Base-by-base conservation (phyloP, 2,113 vertebrate genomes). In the Seriola aureovittata region DNA sequence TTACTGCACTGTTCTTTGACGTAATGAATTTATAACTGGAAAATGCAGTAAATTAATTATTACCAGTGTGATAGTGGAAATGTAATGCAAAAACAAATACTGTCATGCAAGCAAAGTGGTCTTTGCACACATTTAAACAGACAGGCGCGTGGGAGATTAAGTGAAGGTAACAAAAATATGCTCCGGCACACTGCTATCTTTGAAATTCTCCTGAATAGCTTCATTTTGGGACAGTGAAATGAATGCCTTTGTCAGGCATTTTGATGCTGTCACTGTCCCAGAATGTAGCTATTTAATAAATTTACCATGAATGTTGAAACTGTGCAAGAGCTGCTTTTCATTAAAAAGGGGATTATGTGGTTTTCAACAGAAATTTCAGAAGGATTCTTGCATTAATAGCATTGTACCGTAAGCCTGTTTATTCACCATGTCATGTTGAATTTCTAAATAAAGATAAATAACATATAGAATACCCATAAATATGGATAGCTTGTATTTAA, bases 341-440 rank as follows among this genome's bases (percentile, higher is more conserved):
- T 55, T 68, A 6, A 50, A 32, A 59, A 50, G 42, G n/a, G 50
- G 32, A 84, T 86, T 71, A 71, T 71, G 14, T 67, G 69, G 36
- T 77, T 21, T 75, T 19, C 57, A 57, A 67, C 54, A 19, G 17
- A 10, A 34, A 23, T 25, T 63, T 29, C 5, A 46, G 2, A 46
- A 17, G 13, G 25, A 32, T 75, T 72, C 17, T 44, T 79, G 12
- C 38, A 64, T 71, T 72, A 71, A 79, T 54, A 44, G 32, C 52
- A 54, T 54, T 82, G 7, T 21, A 44, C 25, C 63, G 1, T 44
- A 52, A 29, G 21, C 36, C 9, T 34, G 29, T 4, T 67, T 40
- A 17, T 52, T 63, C 66, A 71, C 40, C 21, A 9, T 44, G 32
- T 54, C 36, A 17, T 68, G 36, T 80, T 64, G 3, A 11, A 63